A percentile compares a stretch with the other conserved stretches of the same genome.
Evolutionary conservation across 2,797 vertebrate genomes (phyloP).

Genomic region (Petrocephalus schoutedeni): DNA sequence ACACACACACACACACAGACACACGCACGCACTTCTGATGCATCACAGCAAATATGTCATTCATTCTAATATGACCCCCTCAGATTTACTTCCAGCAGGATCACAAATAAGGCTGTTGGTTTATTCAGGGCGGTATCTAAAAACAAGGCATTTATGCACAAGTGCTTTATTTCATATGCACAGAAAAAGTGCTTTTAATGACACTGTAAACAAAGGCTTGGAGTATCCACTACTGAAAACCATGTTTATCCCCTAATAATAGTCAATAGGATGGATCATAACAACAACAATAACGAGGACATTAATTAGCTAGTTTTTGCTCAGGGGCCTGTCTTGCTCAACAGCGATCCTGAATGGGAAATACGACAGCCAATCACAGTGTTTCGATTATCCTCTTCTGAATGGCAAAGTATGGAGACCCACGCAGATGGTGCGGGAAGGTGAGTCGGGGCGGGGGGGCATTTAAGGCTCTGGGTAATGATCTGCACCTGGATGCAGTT

Average conservation of each 20-base stretch:
- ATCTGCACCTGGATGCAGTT: background rate
- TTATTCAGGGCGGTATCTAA: background rate
- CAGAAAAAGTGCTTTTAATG: background rate
- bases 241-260: background rate
- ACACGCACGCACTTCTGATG: background rate
- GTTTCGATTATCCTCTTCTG: background rate
- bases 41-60: background rate
- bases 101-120: background rate
- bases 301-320: background rate
- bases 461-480: background rate
- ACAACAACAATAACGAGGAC: background rate
- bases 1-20: background rate
- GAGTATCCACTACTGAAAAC: background rate
- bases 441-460: background rate
- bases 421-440: background rate
- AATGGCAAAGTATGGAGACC: background rate
- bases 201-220: background rate
- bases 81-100: background rate
- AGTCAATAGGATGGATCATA: constrained; percentile 6
- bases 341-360: background rate
- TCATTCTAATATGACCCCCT: background rate
- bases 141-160: background rate
- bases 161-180: constrained; percentile 1
- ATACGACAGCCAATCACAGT: background rate
- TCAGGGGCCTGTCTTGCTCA: background rate